These are phyloP conservation scores for Stichopus chloronotus DNA, from an alignment of 35 echinoderm and acorn worm genomes.

Conservation along the genomic window DNA sequence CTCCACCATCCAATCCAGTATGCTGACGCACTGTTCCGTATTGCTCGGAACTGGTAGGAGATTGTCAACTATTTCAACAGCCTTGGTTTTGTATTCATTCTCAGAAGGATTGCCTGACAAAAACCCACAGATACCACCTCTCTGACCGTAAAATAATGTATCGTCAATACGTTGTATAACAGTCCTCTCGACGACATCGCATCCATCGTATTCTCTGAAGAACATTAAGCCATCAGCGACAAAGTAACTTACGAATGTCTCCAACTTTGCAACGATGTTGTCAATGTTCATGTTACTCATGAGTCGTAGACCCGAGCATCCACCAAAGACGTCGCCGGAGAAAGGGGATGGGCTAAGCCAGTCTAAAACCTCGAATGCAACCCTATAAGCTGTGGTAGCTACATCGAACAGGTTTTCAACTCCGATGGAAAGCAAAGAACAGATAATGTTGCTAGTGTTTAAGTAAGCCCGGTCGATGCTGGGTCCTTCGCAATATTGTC, in stretches of 20 bases:
- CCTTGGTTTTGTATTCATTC: background rate
- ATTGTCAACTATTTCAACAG: background rate
- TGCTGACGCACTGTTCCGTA: background rate
- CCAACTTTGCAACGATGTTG: background rate
- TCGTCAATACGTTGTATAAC: background rate
- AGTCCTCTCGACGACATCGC: background rate
- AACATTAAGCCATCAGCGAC: background rate
- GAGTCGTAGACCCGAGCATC: background rate
- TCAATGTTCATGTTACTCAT: background rate
- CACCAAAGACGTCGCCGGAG: background rate
- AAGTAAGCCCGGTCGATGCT: background rate
- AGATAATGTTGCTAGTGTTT: background rate
- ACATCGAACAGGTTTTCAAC: background rate
- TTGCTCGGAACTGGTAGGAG: background rate
- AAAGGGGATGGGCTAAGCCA: background rate
- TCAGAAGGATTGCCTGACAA: background rate
- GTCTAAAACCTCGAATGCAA: background rate
- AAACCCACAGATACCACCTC: background rate
- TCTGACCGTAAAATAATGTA: background rate
- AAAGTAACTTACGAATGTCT: background rate
- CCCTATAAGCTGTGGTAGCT: background rate
- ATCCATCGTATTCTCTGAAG: background rate
- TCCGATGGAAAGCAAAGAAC: background rate
- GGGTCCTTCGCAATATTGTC: background rate
- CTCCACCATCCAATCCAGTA: background rate